Evolutionary conservation across 2,888 invertebrate genomes (phyloP).

Genomic region (Drosophila longiperda): DNA sequence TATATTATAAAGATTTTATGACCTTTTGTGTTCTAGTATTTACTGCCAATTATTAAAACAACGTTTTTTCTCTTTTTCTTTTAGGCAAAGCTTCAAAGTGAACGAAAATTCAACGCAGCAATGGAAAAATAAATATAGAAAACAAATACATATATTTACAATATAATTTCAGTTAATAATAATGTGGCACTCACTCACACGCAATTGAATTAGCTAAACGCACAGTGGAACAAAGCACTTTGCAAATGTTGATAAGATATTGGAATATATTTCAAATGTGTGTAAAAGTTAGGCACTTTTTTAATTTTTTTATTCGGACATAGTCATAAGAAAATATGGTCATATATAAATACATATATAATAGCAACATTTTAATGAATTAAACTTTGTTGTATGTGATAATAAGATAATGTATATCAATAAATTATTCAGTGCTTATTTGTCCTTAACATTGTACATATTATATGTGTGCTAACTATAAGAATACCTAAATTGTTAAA

Average conservation of each 20-base stretch:
- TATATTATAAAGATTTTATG: constrained; percentile 41
- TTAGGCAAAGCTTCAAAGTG: constrained; percentile 32
- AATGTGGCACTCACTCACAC: constrained; percentile 40
- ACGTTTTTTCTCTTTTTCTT: constrained; percentile 24
- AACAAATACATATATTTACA: constrained; percentile 29
- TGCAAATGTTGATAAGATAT: neutral
- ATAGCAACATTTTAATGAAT: neutral
- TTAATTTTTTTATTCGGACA: neutral
- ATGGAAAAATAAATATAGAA: constrained; percentile 22
- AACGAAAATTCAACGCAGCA: constrained; percentile 26
- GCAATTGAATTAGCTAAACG: constrained; percentile 41
- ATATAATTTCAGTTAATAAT: constrained; percentile 70
- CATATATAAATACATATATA: neutral
- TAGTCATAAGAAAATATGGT: constrained; percentile 4
- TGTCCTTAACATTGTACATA: constrained; percentile 30
- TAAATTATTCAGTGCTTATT: constrained; percentile 10
- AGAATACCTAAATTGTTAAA: neutral
- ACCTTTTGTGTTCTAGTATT: constrained; percentile 32
- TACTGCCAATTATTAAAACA: constrained; percentile 22
- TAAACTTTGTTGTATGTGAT: constrained; percentile 8
- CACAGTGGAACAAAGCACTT: constrained; percentile 64
- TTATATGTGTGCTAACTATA: constrained; percentile 15
- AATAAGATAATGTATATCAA: constrained; percentile 8
- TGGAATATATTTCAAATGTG: neutral
- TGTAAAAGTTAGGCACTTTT: neutral